Conservation (phyloP, 53 echinoderm and acorn worm species). For the Holothuria leucospilota region DNA sequence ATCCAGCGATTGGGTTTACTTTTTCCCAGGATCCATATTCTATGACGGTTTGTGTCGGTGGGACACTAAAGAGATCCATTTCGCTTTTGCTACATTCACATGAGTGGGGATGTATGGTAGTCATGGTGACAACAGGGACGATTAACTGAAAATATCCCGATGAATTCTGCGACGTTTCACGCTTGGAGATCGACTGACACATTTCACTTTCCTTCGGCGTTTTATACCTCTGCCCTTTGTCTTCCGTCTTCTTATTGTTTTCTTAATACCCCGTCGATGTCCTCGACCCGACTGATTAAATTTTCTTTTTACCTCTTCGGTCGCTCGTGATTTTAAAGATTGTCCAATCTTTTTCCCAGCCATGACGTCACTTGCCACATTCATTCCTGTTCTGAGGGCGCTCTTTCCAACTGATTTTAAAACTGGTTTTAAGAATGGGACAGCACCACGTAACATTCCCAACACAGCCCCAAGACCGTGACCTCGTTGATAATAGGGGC, state of each 20-base stretch:
- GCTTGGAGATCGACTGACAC: background rate
- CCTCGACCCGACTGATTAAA: constrained; percentile 6
- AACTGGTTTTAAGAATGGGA: constrained; percentile 65
- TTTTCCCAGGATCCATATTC: constrained; percentile 25
- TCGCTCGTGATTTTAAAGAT: constrained; percentile 41
- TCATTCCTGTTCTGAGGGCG: constrained; percentile 55
- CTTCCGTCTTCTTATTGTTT: constrained; percentile 21
- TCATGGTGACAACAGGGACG: background rate
- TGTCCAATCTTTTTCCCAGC: constrained; percentile 47
- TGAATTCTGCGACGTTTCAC: background rate
- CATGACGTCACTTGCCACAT: constrained; percentile 53
- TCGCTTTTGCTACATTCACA: constrained; percentile 49
- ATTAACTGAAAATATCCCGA: constrained; percentile 16
- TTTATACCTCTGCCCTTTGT: background rate
- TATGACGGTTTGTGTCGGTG: constrained; percentile 50
- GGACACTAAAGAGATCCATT: constrained; percentile 54
- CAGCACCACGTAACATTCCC: constrained; percentile 55
- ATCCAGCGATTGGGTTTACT: background rate
- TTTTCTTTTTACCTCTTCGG: background rate
- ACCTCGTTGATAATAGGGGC: constrained; percentile 55
- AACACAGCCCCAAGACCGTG: constrained; percentile 71
- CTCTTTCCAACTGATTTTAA: constrained; percentile 56
- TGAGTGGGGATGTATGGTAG: constrained; percentile 22
- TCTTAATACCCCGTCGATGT: background rate
- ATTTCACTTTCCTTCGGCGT: background rate